phyloP scores from a whole-genome alignment of 2,888 invertebrate species.

The Alcis repandata region DNA sequence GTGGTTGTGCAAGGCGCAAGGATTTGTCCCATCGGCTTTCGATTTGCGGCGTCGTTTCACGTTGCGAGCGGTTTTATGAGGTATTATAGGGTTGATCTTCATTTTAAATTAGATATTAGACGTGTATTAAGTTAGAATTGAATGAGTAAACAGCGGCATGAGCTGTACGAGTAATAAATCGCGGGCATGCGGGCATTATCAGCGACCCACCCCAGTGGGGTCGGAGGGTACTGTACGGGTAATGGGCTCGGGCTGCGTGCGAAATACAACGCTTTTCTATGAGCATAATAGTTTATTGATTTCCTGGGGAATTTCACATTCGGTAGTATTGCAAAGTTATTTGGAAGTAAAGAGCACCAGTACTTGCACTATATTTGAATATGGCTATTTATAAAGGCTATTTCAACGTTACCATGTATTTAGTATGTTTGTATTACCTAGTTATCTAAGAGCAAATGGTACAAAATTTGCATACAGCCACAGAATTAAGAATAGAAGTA shows the following conservation, averaged over 20 bases:
- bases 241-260: constrained; percentile 52
- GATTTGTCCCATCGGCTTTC: constrained; percentile 70
- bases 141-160: constrained; percentile 21
- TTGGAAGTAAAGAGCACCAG: not conserved
- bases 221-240: constrained; percentile 55
- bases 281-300: constrained; percentile 32
- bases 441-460: too few species aligned
- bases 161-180: constrained; percentile 43
- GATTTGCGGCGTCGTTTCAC: constrained; percentile 57
- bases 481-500: too few species aligned
- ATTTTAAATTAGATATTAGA: constrained; percentile 35
- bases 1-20: constrained; percentile 82
- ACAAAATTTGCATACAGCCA: too few species aligned
- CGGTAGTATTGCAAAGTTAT: not conserved
- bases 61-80: constrained; percentile 57
- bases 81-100: constrained; percentile 55
- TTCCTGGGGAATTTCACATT: constrained; percentile 12
- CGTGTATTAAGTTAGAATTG: constrained; percentile 33
- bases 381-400: not conserved
- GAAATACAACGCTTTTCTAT: constrained; percentile 49
- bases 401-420: too few species aligned
- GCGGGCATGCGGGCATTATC: constrained; percentile 59
- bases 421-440: too few species aligned
- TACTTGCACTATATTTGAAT: not conserved
- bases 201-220: constrained; percentile 55